These are phyloP conservation scores for Knipowitschia caucasica DNA, from an alignment of 2,797 vertebrate species.

Conservation along the genomic window DNA sequence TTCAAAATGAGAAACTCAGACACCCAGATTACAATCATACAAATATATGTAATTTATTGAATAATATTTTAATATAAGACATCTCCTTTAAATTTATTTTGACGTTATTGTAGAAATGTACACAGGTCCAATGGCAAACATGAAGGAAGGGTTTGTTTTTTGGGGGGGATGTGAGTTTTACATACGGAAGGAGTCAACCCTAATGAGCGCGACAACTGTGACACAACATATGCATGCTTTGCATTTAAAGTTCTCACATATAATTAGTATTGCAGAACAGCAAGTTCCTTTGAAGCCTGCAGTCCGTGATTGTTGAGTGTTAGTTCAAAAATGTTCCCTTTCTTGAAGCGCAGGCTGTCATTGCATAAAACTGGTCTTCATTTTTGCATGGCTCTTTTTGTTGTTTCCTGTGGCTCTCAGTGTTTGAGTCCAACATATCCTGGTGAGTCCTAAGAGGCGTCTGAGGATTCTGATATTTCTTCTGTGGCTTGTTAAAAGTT, in stretches of 20 bases:
- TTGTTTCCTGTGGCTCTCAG: constrained; percentile 44
- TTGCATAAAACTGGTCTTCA: constrained; percentile 68
- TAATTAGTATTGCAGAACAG: constrained; percentile 52
- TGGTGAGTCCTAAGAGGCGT: constrained; percentile 37
- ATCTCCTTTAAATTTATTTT: constrained; percentile 62
- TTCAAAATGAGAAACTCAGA: constrained; percentile 11
- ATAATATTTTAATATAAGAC: constrained; percentile 74
- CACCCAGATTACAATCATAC: constrained; percentile 74
- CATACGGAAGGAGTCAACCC: constrained; percentile 53
- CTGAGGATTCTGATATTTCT: constrained; percentile 47
- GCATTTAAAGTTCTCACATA: constrained; percentile 35
- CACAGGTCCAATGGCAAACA: constrained; percentile 63
- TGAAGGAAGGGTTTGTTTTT: constrained; percentile 45
- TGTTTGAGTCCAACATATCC: constrained; percentile 52
- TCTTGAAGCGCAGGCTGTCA: constrained; percentile 52
- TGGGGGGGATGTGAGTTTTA: constrained; percentile 50
- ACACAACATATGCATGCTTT: constrained; percentile 67
- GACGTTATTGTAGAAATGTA: constrained; percentile 73
- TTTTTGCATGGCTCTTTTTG: constrained; percentile 36
- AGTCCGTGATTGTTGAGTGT: constrained; percentile 47
- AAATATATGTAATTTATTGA: constrained; percentile 83
- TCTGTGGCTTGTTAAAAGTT: constrained; percentile 36
- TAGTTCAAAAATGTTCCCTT: constrained; percentile 27
- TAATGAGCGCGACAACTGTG: constrained; percentile 51
- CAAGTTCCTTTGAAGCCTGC: constrained; percentile 43